Evolutionary conservation across 2,113 vertebrate species (phyloP), one percentile per base, ranked within the genome.

Genomic region (Epinephelus moara): DNA sequence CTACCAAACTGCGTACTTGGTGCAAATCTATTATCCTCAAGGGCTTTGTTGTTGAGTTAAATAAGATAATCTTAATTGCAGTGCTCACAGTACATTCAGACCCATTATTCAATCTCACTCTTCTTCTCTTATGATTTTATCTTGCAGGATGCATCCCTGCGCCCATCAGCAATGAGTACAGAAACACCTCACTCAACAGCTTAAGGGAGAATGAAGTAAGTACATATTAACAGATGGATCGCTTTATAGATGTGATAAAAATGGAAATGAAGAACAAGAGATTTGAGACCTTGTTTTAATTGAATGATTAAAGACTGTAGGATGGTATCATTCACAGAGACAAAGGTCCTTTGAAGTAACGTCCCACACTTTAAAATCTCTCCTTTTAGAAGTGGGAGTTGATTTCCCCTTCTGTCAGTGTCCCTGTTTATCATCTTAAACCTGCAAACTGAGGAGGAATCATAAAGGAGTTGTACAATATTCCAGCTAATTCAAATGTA

Each of bases 51-150:
- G 23, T 61, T 23, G 69, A 21, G 42, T 40, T 60, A 1, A 37
- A 73, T 47, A 57, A 19, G 14, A 52, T 45, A 27, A 78, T 73
- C 55, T 70, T 49, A 50, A 59, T 23, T 21, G 17, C 42, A 45
- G 40, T n/a, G 25, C 15, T 73, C 47, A 45, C n/a, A 40, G 15
- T 40, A 67, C 14, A 72, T 45, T 42, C 33, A 60, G 33, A 27
- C 49, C 4, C 4, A 5, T 85, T 55, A n/a, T 77, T 71, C 37
- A 68, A 66, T 81, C 45, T 45, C 25, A 55, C 47, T 50, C 62
- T 78, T 69, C 55, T 78, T 74, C 74, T 69, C 62, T 33, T 57
- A 2, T 63, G 75, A 64, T 80, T 87, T 80, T 45, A 78, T 74
- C 81, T 70, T 30, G 50, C 23, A 60, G 57, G 56, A 73, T 49